Evolutionary conservation across 2,113 vertebrate species (phyloP).

Genomic region (Platysternon megacephalum): DNA sequence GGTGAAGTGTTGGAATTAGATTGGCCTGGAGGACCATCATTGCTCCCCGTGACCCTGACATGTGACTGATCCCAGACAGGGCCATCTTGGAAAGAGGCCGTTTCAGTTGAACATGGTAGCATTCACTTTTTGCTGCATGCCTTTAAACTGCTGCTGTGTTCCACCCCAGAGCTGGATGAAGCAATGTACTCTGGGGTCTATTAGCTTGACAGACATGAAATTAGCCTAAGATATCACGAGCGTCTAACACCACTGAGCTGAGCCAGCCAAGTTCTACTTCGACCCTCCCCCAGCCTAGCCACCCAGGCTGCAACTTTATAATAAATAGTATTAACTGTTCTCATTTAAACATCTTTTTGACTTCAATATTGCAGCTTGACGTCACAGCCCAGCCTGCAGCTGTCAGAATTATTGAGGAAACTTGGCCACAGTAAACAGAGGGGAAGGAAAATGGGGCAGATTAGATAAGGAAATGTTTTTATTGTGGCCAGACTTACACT

Average conservation of each 20-base stretch:
- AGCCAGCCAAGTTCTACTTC: background rate
- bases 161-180: background rate
- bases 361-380: background rate
- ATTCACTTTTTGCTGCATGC: background rate
- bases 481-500: background rate
- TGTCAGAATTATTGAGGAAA: conserved; percentile 73
- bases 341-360: background rate
- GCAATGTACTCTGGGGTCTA: background rate
- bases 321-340: background rate
- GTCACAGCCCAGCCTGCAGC: conserved; percentile 66
- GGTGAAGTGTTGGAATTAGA: background rate
- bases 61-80: background rate
- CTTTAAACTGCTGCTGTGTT: background rate
- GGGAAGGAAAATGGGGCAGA: conserved; percentile 43
- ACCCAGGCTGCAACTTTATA: background rate
- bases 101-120: background rate
- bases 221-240: accelerated
- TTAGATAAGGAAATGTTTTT: conserved; percentile 69
- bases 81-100: background rate
- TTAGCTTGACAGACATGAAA: accelerated
- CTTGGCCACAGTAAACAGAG: background rate
- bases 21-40: background rate
- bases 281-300: background rate
- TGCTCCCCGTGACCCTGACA: background rate
- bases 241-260: accelerated